These are phyloP conservation scores for Craterocephalus amniculus DNA, from an alignment of 2,797 vertebrate species.

Conservation along the genomic window DNA sequence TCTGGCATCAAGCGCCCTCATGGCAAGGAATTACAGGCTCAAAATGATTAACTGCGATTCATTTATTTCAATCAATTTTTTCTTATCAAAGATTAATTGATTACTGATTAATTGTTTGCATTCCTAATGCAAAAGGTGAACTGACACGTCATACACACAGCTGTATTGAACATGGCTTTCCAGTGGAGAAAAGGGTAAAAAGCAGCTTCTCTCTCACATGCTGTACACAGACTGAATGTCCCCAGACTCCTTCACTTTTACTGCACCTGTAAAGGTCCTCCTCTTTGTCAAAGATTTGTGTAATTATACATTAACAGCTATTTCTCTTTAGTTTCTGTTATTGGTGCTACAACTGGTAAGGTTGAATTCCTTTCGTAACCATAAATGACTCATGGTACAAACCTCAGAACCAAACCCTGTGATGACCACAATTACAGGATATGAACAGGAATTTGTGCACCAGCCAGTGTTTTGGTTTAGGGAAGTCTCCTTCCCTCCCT, in stretches of 20 bases:
- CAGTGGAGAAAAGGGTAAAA: not conserved
- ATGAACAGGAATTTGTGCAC: conserved; percentile 52
- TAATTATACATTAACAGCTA: too few species aligned
- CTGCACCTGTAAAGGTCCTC: not conserved
- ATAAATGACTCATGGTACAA: conserved; percentile 22
- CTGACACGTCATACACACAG: not conserved
- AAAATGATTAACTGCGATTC: too few species aligned
- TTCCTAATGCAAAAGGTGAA: not conserved
- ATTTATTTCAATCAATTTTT: too few species aligned
- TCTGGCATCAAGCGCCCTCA: too few species aligned
- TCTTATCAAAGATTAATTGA: too few species aligned
- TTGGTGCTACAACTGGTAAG: conserved; percentile 3
- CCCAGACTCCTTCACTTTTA: not conserved
- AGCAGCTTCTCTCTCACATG: conserved; percentile 1
- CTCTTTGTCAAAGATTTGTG: not conserved
- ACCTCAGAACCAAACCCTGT: not conserved
- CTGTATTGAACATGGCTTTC: not conserved
- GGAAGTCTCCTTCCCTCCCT: conserved; percentile 20
- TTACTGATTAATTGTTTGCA: too few species aligned
- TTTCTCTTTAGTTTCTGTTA: not conserved
- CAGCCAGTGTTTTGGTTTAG: conserved; percentile 36
- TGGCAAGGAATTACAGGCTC: too few species aligned
- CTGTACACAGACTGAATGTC: not conserved
- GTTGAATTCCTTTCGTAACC: not conserved
- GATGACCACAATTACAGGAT: conserved; percentile 74